phyloP scores from a whole-genome alignment of 2,113 vertebrate genomes.

The Rhadina sibilatrix region DNA sequence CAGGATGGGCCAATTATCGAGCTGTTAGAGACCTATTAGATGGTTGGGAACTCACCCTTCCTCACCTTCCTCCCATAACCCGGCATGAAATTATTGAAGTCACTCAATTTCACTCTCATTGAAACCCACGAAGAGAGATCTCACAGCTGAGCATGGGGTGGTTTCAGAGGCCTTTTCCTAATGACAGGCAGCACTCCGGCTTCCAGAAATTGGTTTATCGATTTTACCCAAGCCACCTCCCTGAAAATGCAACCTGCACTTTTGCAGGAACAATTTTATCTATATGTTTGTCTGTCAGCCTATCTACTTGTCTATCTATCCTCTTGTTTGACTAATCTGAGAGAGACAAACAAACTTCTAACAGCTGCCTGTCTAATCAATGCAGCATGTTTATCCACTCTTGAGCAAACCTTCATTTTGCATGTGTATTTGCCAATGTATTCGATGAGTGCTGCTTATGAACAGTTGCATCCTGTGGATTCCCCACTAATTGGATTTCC shows the following conservation, averaged over 20 bases:
- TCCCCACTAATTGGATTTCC: not conserved
- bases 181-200: not conserved
- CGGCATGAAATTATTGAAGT: conserved; percentile 70
- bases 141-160: conserved; percentile 30
- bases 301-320: conserved; percentile 33
- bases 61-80: conserved; percentile 58
- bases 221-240: conserved; percentile 31
- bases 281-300: conserved; percentile 30
- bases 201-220: conserved; percentile 64
- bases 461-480: not conserved
- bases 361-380: not conserved
- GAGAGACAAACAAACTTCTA: conserved; percentile 23
- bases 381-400: not conserved
- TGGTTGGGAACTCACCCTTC: conserved; percentile 61
- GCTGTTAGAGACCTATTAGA: conserved; percentile 70
- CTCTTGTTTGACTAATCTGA: not conserved
- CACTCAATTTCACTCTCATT: conserved; percentile 64
- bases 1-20: conserved; percentile 70
- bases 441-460: not conserved
- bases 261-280: conserved; percentile 32
- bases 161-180: conserved; percentile 35
- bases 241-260: conserved; percentile 19
- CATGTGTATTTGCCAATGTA: not conserved
- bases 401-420: conserved; percentile 21
- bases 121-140: conserved; percentile 61